Conservation (phyloP, 2,113 vertebrate species). For the Actenoides hombroni region DNA sequence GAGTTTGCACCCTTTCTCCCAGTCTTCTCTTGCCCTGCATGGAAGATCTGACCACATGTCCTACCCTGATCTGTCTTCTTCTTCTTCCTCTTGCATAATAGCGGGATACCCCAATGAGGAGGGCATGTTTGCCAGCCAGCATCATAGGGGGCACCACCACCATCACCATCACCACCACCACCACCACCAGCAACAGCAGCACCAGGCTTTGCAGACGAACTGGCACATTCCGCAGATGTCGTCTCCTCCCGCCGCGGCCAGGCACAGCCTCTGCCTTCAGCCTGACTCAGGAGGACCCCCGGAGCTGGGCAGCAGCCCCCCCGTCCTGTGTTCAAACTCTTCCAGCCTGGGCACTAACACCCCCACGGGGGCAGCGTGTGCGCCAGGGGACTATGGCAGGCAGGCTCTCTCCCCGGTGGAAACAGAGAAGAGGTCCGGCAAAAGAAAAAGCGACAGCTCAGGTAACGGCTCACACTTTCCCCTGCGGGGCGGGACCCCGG, state of each 20-base stretch:
- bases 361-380: conserved; percentile 88
- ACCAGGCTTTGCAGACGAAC: conserved; percentile 84
- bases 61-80: conserved; percentile 90
- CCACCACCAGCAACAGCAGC: conserved; percentile 86
- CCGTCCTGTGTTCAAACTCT: conserved; percentile 88
- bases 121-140: conserved; percentile 89
- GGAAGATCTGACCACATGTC: conserved; percentile 96
- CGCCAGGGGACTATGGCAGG: conserved; percentile 90
- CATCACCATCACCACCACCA: conserved; percentile 81
- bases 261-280: conserved; percentile 89
- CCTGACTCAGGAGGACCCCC: conserved; percentile 84
- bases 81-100: conserved; percentile 87
- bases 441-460: conserved; percentile 97
- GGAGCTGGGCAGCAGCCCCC: conserved; percentile 87
- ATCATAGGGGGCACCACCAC: conserved; percentile 82
- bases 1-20: conserved; percentile 93
- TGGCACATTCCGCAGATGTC: conserved; percentile 93
- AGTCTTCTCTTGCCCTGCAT: conserved; percentile 90
- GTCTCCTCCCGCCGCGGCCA: conserved; percentile 74
- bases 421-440: conserved; percentile 89
- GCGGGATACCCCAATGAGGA: conserved; percentile 91
- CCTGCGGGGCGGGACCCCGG: neutral
- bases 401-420: conserved; percentile 92
- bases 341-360: conserved; percentile 85
- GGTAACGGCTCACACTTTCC: conserved; percentile 76